phyloP scores from a whole-genome alignment of 1,140 invertebrate genomes.

The Belonocnema kinseyi region DNA sequence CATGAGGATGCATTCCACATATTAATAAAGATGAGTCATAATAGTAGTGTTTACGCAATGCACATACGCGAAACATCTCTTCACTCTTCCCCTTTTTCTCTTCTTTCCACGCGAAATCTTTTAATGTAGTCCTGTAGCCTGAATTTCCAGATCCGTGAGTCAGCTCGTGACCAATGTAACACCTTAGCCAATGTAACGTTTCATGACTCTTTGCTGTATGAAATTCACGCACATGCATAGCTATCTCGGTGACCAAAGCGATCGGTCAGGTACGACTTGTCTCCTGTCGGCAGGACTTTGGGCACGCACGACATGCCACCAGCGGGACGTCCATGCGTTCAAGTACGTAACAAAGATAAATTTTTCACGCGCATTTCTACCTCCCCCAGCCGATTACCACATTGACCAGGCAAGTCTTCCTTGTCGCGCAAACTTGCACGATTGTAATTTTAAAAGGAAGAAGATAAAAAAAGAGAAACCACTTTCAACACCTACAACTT shows the following conservation, averaged over 20 bases:
- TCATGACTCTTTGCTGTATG: not conserved
- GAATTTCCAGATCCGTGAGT: slow-evolving; percentile 57
- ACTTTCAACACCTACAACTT: slow-evolving; percentile 23
- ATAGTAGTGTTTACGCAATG: slow-evolving; percentile 23
- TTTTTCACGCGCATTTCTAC: slow-evolving; percentile 63
- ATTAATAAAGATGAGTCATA: slow-evolving; percentile 31
- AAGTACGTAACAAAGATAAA: slow-evolving; percentile 72
- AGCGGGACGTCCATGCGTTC: slow-evolving; percentile 63
- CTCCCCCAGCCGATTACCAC: slow-evolving; percentile 58
- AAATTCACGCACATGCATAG: slow-evolving; percentile 12
- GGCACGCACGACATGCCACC: slow-evolving; percentile 50
- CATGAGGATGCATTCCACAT: slow-evolving; percentile 19
- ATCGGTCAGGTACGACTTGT: slow-evolving; percentile 58
- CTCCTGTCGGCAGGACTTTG: slow-evolving; percentile 56
- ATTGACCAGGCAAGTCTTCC: slow-evolving; percentile 44
- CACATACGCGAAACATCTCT: not conserved
- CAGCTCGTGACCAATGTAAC: slow-evolving; percentile 46
- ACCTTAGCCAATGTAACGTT: slow-evolving; percentile 31
- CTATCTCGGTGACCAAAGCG: slow-evolving; percentile 38
- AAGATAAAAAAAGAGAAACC: slow-evolving; percentile 6
- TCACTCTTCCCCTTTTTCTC: slow-evolving; percentile 39
- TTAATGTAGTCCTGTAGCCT: slow-evolving; percentile 33
- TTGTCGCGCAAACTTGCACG: slow-evolving; percentile 26
- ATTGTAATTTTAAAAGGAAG: slow-evolving; percentile 12
- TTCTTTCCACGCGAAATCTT: slow-evolving; percentile 44